phyloP scores from a whole-genome alignment of 2,888 invertebrate species.

The Euproctis similis region DNA sequence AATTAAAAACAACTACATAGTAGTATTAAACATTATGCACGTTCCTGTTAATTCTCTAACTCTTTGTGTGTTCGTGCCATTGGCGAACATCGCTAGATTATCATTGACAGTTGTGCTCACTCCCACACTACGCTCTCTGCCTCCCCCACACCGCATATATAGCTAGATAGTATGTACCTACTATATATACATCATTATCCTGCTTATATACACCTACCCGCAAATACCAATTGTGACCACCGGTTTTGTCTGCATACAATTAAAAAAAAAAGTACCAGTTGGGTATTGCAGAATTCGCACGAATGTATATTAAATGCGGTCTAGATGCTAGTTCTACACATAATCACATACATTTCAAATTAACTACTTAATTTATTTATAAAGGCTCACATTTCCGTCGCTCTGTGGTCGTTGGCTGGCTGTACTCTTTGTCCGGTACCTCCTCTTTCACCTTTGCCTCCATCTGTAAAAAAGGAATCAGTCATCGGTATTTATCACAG shows the following conservation, averaged over 20 bases:
- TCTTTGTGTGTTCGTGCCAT: slow-evolving; percentile 3
- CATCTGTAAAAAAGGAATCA: slow-evolving; percentile 61
- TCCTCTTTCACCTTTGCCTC: slow-evolving; percentile 69
- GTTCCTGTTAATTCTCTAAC: too few species aligned
- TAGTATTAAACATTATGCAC: neutral
- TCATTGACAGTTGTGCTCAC: slow-evolving; percentile 31
- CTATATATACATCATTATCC: neutral
- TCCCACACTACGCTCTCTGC: slow-evolving; percentile 23
- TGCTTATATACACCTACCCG: neutral
- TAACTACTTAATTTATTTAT: neutral
- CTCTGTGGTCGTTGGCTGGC: slow-evolving; percentile 44
- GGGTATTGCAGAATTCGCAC: too few species aligned
- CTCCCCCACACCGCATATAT: neutral
- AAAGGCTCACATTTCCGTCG: slow-evolving; percentile 55
- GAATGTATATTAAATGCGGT: too few species aligned
- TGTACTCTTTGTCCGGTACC: slow-evolving; percentile 59
- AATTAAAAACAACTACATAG: too few species aligned
- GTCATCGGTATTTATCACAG: too few species aligned
- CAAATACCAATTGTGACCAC: too few species aligned
- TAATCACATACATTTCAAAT: too few species aligned
- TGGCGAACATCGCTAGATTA: slow-evolving; percentile 30
- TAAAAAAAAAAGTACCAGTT: too few species aligned
- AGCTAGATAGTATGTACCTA: too few species aligned
- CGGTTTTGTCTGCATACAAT: too few species aligned
- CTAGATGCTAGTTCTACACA: too few species aligned